Evolutionary conservation across 2,888 invertebrate species (phyloP), one percentile per base, ranked within the genome.

Genomic region (Nomada lathburiana): DNA sequence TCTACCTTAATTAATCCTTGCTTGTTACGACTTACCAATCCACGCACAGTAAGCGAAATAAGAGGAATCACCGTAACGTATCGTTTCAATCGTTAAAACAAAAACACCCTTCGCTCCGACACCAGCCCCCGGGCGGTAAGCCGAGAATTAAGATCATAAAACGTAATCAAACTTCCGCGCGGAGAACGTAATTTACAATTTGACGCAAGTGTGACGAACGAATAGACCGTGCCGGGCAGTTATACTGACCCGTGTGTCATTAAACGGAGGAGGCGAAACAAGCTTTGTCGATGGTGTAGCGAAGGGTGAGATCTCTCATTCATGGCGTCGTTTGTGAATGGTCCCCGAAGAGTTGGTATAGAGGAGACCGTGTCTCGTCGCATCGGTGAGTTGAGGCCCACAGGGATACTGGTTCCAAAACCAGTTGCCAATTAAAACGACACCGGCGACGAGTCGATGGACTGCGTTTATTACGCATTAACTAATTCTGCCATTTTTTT

Each of bases 341-440:
- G 81, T 75, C 29, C 73, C 63, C 77, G 59, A n/a, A 73, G 53
- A 29, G 55, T 52, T 57, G 64, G 69, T 20, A 71, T 68, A 64
- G 26, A 68, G 53, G 42, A 52, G 64, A n/a, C 36, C 36, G 36
- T 36, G 36, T 36, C 36, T 18, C 60, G 47, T 9, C 23, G 62
- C 81, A 76, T 69, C 77, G 52, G 53, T 60, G 72, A 60, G 59
- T 52, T 68, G 71, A 76, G 68, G 55, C 23, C n/a, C 57, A 10
- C 60, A n/a, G 26, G 76, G 59, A 20, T 84, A 89, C 89, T 84
- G 88, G 89, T 86, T 88, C 83, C 86, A 36, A 83, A 85, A 88
- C 90, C 89, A 86, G 89, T 88, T 86, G 85, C 85, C 85, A 86
- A 89, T 90, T 88, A 87, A 88, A 83, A 60, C 71, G 77, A 82